phyloP scores from a whole-genome alignment of 2,888 invertebrate genomes.

The Parnassius mnemosyne region DNA sequence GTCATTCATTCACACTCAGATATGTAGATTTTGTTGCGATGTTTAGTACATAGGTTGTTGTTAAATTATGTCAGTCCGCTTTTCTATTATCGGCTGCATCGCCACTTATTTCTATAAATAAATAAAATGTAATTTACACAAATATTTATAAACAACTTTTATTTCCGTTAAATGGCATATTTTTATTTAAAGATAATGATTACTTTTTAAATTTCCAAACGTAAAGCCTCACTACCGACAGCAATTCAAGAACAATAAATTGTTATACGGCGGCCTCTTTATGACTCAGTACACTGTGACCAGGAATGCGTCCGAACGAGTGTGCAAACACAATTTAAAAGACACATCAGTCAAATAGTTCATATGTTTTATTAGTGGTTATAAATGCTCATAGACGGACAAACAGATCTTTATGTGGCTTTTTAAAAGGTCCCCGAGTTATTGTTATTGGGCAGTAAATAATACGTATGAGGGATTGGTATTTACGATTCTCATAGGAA shows the following conservation, averaged over 20 bases:
- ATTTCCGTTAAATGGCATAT: too few species aligned
- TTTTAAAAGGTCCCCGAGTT: conserved; percentile 23
- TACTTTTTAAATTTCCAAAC: neutral
- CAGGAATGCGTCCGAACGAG: conserved; percentile 40
- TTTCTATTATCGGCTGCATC: too few species aligned
- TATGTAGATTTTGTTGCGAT: too few species aligned
- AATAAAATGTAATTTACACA: too few species aligned
- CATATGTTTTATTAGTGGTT: conserved; percentile 49
- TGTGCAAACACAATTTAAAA: conserved; percentile 55
- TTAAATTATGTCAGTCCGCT: too few species aligned
- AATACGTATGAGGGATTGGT: conserved; percentile 25
- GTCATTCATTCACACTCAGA: too few species aligned
- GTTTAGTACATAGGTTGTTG: too few species aligned
- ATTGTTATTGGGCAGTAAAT: conserved; percentile 29
- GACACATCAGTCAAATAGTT: conserved; percentile 44
- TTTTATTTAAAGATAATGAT: too few species aligned
- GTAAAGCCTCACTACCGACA: neutral
- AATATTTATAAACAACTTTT: too few species aligned
- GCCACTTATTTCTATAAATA: too few species aligned
- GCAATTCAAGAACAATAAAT: conserved; percentile 21
- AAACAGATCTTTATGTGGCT: conserved; percentile 34
- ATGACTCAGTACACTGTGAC: conserved; percentile 47
- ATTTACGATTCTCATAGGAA: conserved; percentile 17
- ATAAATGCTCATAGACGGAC: conserved; percentile 50
- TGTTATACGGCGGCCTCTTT: conserved; percentile 33